phyloP scores from a whole-genome alignment of 2,113 vertebrate species.

The Dolichotis patagonum region DNA sequence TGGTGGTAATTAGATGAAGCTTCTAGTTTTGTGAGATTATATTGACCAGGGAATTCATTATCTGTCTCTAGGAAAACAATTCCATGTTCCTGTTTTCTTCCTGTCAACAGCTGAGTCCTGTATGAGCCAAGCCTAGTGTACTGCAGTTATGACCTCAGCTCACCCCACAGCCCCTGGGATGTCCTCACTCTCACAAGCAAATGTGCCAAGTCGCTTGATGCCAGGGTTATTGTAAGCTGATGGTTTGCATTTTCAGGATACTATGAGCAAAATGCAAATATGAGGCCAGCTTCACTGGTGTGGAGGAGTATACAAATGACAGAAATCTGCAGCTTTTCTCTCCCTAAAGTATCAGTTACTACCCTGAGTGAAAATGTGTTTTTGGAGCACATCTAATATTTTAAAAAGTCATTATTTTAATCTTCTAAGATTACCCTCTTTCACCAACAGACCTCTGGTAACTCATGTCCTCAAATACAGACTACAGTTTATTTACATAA shows the following conservation, averaged over 20 bases:
- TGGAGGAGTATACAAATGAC: neutral
- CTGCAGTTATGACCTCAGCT: slow-evolving; percentile 62
- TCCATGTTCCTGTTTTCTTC: neutral
- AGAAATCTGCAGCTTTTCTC: neutral
- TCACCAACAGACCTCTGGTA: neutral
- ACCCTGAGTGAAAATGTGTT: neutral
- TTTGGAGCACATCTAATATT: neutral
- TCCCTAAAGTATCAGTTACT: neutral
- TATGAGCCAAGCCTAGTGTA: neutral
- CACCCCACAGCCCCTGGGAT: slow-evolving; percentile 49
- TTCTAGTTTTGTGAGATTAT: neutral
- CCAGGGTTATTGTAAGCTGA: neutral
- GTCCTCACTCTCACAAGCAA: slow-evolving; percentile 37
- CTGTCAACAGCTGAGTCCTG: slow-evolving; percentile 47
- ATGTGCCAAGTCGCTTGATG: neutral
- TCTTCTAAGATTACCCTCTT: slow-evolving; percentile 1
- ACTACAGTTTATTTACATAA: neutral
- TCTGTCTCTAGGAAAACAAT: slow-evolving; percentile 60
- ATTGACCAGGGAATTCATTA: slow-evolving; percentile 44
- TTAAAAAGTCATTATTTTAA: neutral
- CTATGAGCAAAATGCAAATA: slow-evolving; percentile 37
- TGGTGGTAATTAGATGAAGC: neutral
- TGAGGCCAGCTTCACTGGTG: neutral
- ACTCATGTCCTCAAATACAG: neutral
- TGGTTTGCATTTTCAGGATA: slow-evolving; percentile 63